phyloP scores from a whole-genome alignment of 2,797 vertebrate species.

The Dryobates pubescens region DNA sequence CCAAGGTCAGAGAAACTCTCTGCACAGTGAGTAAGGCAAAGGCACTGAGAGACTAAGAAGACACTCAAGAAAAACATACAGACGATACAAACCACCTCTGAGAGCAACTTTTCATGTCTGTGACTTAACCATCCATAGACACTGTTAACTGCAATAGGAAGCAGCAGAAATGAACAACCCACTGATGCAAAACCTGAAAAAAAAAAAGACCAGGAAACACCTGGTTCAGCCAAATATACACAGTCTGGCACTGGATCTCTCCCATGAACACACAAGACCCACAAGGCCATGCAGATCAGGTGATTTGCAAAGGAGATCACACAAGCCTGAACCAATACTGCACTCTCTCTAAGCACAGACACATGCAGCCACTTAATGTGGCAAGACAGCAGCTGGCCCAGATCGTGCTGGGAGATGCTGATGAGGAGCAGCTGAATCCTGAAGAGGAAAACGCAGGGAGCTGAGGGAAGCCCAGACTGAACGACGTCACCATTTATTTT shows the following conservation, averaged over 20 bases:
- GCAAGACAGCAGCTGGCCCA: background rate
- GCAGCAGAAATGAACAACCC: background rate
- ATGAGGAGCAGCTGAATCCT: background rate
- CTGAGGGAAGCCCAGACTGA: background rate
- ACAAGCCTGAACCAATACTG: rapidly evolving
- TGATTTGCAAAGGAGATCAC: background rate
- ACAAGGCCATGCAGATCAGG: rapidly evolving
- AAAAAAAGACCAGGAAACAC: background rate
- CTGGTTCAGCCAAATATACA: background rate
- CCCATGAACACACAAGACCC: background rate
- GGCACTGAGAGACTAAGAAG: background rate
- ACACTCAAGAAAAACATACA: background rate
- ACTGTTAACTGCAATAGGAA: background rate
- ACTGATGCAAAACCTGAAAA: background rate
- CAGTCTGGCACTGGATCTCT: background rate
- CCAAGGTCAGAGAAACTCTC: background rate
- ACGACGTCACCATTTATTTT: background rate
- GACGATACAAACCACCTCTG: background rate
- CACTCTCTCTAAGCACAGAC: background rate
- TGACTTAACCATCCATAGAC: background rate
- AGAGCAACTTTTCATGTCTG: background rate
- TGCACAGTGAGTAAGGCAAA: background rate
- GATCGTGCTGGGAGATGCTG: background rate
- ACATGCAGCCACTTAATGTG: rapidly evolving
- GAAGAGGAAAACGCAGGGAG: background rate